Evolutionary conservation across 2,888 invertebrate genomes (phyloP).

Genomic region (Fragum whitleyi): DNA sequence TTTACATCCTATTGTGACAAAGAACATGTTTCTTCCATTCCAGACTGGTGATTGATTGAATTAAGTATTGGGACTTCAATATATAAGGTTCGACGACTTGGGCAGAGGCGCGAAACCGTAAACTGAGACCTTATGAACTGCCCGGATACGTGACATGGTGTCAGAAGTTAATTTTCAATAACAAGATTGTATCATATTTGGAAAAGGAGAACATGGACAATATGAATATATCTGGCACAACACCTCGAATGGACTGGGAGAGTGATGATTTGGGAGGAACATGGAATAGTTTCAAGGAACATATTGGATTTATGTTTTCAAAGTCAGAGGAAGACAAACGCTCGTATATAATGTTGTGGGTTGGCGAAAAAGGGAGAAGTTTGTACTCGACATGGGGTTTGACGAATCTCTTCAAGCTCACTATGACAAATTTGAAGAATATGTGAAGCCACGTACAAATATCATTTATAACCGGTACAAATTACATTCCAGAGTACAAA

Average conservation of each 20-base stretch:
- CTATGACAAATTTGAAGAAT: no score
- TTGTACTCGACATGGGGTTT: neutral
- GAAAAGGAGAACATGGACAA: neutral
- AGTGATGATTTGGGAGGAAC: neutral
- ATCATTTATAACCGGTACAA: neutral
- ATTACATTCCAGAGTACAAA: neutral
- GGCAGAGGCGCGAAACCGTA: no score
- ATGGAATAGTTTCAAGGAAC: neutral
- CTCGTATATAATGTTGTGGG: neutral
- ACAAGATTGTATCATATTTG: neutral
- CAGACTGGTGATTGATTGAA: no score
- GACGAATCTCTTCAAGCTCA: neutral
- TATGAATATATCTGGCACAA: neutral
- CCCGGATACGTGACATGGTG: neutral
- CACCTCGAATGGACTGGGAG: neutral
- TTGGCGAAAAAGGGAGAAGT: neutral
- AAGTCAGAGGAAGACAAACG: neutral
- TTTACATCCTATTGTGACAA: no score
- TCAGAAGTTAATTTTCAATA: neutral
- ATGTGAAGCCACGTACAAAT: no score
- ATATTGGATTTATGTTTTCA: neutral
- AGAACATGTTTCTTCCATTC: no score
- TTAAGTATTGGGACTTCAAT: no score
- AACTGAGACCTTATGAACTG: no score
- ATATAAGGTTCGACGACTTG: no score